Evolutionary conservation across 2,797 vertebrate species (phyloP).

Genomic region (Microcaecilia unicolor): DNA sequence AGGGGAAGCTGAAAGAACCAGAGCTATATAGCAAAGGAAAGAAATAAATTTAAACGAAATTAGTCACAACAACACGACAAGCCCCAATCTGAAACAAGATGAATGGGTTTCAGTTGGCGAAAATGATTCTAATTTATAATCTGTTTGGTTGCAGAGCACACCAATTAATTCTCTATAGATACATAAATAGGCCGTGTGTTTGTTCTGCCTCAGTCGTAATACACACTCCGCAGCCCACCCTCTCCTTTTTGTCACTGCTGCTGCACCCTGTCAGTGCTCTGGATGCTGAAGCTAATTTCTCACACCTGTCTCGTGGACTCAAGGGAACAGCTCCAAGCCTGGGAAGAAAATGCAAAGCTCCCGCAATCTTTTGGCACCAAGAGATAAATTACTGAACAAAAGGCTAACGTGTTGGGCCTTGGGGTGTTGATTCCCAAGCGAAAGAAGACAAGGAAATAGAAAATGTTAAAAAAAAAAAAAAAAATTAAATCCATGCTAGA

Average conservation of each 20-base stretch:
- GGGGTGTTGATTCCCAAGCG: background rate
- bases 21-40: too few species aligned
- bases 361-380: constrained; percentile 24
- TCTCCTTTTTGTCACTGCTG: constrained; percentile 41
- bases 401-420: constrained; percentile 11
- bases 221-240: constrained; percentile 55
- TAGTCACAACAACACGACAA: constrained; percentile 41
- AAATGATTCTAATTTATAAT: constrained; percentile 65
- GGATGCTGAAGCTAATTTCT: constrained; percentile 45
- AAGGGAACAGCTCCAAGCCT: constrained; percentile 23
- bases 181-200: constrained; percentile 60
- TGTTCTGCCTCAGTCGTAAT: constrained; percentile 55
- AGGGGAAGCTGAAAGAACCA: too few species aligned
- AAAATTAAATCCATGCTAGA: too few species aligned
- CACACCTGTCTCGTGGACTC: constrained; percentile 50
- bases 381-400: constrained; percentile 41
- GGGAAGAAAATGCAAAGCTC: constrained; percentile 26
- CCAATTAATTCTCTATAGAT: constrained; percentile 62
- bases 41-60: too few species aligned
- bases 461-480: too few species aligned
- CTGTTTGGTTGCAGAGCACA: constrained; percentile 53
- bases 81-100: constrained; percentile 50
- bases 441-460: too few species aligned
- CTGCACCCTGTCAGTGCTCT: constrained; percentile 40
- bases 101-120: constrained; percentile 52